Base-by-base conservation (phyloP, 1,140 invertebrate genomes). In the Physella acuta region DNA sequence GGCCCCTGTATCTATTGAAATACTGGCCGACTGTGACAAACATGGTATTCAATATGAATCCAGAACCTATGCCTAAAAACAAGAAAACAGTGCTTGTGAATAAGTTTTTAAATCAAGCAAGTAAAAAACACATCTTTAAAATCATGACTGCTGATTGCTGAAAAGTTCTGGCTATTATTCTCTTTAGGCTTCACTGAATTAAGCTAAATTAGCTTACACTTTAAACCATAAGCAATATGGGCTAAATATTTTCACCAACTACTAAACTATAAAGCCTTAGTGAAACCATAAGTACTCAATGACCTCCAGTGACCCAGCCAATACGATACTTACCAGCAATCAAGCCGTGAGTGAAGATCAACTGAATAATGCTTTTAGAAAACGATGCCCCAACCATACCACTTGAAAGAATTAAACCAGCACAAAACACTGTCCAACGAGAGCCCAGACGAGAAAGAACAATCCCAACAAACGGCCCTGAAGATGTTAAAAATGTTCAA, bases 21-120 rank as follows among this genome's bases (percentile, higher is more conserved):
- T 37, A 56, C 34, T 66, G 64, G 28, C 64, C 64, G 37, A 52
- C 34, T 14, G 53, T 39, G 2, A 66, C 64, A 66, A 66, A 66
- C 64, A 66, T 66, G 39, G 53, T 56, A 39, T 66, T 66, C 16
- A 66, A 28, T n/a, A 66, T 56, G 36, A 56, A 66, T 8, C 64
- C 64, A 24, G 53, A 66, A 37, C 64, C 64, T 28, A 66, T 37
- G 2, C 64, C 64, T 66, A 34, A 17, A 52, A 33, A 65, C 24
- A 30, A 65, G 24, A 52, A n/a, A n/a, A n/a, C n/a, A n/a, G n/a
- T n/a, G n/a, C 53, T n/a, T 11, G 28, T 56, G 8, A 56, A n/a
- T n/a, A n/a, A n/a, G n/a, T n/a, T n/a, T n/a, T n/a, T n/a, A n/a
- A n/a, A n/a, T n/a, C n/a, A n/a, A n/a, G n/a, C n/a, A 56, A 56